phyloP scores from a whole-genome alignment of 2,113 vertebrate genomes.

The Agapornis roseicollis region DNA sequence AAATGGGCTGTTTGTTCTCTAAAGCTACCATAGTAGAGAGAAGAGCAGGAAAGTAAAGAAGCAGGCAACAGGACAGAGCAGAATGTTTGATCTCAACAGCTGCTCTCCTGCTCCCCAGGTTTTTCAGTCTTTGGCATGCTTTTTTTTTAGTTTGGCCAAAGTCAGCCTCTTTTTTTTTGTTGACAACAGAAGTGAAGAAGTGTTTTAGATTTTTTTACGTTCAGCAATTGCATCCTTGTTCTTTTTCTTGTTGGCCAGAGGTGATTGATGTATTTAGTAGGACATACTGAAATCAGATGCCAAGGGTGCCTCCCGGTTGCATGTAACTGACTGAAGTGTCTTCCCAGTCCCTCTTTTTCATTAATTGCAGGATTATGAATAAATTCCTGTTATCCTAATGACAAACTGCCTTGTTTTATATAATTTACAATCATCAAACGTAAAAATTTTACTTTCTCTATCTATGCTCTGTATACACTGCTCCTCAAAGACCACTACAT shows the following conservation, averaged over 20 bases:
- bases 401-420: neutral
- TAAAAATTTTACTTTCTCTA: neutral
- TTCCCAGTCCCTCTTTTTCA: neutral
- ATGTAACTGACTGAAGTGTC: neutral
- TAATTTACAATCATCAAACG: neutral
- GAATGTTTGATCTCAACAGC: neutral
- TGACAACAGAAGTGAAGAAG: neutral
- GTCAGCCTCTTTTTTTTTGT: neutral
- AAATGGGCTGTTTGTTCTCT: neutral
- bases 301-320: neutral
- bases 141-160: neutral
- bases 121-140: neutral
- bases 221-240: neutral
- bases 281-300: neutral
- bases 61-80: neutral
- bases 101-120: neutral
- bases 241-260: neutral
- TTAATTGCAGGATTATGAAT: neutral
- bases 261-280: neutral
- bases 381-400: neutral
- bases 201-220: neutral
- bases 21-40: neutral
- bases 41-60: neutral
- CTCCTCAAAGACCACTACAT: neutral
- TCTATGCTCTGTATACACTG: neutral